phyloP scores from a whole-genome alignment of 2,888 invertebrate species.

The Noctua fimbriata region DNA sequence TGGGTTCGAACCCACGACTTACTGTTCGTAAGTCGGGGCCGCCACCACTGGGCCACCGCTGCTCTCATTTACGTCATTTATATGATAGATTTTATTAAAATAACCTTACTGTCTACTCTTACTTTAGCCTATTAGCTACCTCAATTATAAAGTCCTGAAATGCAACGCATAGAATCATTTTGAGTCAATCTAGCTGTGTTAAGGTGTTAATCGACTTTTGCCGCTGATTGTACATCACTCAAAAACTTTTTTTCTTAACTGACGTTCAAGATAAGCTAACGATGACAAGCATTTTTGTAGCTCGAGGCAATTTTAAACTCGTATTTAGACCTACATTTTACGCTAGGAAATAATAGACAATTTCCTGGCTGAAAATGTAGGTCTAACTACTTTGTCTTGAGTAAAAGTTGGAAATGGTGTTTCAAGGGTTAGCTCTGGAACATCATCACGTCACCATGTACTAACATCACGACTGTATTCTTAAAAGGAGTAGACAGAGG shows the following conservation, averaged over 20 bases:
- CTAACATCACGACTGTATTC: background rate
- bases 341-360: background rate
- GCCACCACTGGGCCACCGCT: too few relatives aligned
- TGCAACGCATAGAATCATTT: background rate
- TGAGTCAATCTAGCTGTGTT: background rate
- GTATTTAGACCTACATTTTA: background rate
- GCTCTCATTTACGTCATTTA: too few relatives aligned
- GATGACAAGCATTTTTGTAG: conserved; percentile 31
- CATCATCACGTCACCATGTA: background rate
- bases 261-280: conserved; percentile 11
- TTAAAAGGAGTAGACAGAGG: background rate
- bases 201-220: background rate
- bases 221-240: background rate
- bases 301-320: conserved; percentile 2
- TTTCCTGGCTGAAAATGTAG: background rate
- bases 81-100: background rate
- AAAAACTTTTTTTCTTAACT: conserved; percentile 14
- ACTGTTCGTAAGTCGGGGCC: too few relatives aligned
- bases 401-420: background rate
- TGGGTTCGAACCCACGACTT: too few relatives aligned
- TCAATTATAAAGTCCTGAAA: background rate
- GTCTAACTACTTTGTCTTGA: background rate
- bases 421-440: background rate
- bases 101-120: background rate
- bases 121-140: background rate